A percentile compares a stretch with the other conserved stretches of the same genome.
phyloP scores from a whole-genome alignment of 2,113 vertebrate genomes.

The Poicephalus gulielmi region DNA sequence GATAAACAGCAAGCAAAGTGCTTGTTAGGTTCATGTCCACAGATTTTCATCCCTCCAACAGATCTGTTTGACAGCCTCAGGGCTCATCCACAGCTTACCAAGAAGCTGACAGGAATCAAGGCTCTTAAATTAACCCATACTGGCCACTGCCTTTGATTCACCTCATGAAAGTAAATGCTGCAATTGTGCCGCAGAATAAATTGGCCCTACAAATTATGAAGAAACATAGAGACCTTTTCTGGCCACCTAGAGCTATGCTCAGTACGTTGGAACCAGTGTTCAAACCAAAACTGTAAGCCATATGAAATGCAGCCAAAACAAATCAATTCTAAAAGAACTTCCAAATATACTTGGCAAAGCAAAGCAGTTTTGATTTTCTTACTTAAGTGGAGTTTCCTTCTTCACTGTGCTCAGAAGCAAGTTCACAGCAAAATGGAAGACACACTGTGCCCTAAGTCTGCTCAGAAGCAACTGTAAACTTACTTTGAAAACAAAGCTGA shows the following conservation, averaged over 20 bases:
- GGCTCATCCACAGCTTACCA: background rate
- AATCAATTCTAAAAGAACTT: background rate
- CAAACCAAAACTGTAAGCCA: background rate
- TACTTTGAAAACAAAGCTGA: background rate
- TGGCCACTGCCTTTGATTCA: background rate
- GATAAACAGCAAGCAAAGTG: background rate
- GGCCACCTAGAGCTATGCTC: background rate
- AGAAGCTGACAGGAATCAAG: background rate
- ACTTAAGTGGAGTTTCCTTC: background rate
- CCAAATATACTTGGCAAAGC: background rate
- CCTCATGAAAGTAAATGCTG: background rate
- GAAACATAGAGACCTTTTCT: background rate
- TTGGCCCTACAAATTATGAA: rapidly evolving
- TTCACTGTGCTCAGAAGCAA: background rate
- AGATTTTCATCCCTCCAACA: background rate
- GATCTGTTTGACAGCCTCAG: background rate
- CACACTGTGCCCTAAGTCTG: background rate
- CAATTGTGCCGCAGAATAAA: background rate
- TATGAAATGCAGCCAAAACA: background rate
- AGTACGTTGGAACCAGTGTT: background rate
- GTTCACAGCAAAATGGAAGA: background rate
- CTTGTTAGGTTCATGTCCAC: background rate
- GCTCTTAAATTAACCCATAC: background rate
- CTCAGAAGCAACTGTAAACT: background rate
- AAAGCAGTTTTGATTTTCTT: background rate